Conservation (phyloP, 2,888 invertebrate genomes). For the Asteroscopus sphinx region DNA sequence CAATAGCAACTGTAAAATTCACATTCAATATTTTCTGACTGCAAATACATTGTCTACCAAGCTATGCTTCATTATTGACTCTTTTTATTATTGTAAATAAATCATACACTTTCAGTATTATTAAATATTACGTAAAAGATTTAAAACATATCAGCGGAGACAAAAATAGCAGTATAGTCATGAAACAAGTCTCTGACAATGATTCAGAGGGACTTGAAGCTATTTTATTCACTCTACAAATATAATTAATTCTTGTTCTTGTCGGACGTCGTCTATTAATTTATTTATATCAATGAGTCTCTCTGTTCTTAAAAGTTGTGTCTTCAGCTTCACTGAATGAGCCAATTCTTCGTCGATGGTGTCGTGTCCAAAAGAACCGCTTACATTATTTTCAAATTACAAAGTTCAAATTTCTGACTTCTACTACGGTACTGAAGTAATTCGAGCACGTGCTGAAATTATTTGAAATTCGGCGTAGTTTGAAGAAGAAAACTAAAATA, state of each 20-base stretch:
- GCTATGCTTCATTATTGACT: no score
- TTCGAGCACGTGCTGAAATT: conserved; percentile 12
- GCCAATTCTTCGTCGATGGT: neutral
- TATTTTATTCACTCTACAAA: conserved; percentile 29
- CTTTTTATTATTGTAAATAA: no score
- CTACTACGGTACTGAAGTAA: neutral
- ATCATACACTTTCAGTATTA: neutral
- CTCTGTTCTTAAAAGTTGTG: conserved; percentile 15
- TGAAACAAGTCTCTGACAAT: conserved; percentile 30
- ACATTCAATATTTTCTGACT: neutral
- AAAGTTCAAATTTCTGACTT: neutral
- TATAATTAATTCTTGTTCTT: conserved; percentile 40
- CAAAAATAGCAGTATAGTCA: conserved; percentile 25
- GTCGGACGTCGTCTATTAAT: conserved; percentile 33
- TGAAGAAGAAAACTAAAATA: neutral
- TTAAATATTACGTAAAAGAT: neutral
- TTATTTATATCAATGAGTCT: conserved; percentile 44
- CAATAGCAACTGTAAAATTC: neutral
- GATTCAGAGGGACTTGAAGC: conserved; percentile 25
- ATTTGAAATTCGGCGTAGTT: neutral
- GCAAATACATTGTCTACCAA: neutral
- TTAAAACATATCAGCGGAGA: neutral
- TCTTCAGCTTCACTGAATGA: conserved; percentile 19
- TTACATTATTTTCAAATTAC: neutral
- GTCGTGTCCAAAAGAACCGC: conserved; percentile 1